These are phyloP conservation scores for Brachionus sp. DNA, from an alignment of 1,140 invertebrate genomes.

Conservation along the genomic window DNA sequence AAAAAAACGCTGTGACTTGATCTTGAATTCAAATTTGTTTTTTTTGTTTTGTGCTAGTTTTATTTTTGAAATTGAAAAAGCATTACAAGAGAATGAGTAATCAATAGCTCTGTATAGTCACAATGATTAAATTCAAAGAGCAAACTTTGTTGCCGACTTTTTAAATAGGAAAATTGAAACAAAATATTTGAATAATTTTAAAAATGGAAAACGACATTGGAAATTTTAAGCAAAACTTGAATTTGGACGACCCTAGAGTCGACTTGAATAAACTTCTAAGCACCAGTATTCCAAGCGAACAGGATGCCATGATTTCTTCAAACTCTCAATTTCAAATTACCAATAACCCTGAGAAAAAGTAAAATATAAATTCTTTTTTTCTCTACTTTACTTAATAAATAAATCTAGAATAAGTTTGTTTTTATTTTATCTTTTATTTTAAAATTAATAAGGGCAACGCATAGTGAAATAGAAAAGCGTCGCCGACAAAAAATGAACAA, in stretches of 20 bases:
- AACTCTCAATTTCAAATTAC: neutral
- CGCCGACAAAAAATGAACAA: slow-evolving; percentile 99
- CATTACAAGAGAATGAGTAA: neutral
- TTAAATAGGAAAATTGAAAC: neutral
- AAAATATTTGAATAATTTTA: neutral
- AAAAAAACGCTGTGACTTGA: neutral
- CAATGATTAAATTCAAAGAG: neutral
- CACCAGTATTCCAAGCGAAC: neutral
- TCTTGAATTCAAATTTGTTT: neutral
- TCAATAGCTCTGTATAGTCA: neutral
- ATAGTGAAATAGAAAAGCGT: slow-evolving; percentile 97
- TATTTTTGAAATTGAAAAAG: neutral
- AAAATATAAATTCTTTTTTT: neutral
- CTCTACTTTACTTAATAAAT: neutral
- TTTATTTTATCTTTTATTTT: neutral
- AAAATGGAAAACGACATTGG: neutral
- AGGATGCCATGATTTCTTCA: neutral
- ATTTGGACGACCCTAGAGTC: neutral
- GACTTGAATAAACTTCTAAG: neutral
- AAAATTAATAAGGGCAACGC: slow-evolving; percentile 76
- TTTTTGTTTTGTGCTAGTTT: neutral
- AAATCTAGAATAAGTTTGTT: neutral
- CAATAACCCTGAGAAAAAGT: slow-evolving; percentile 2
- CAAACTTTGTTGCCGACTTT: neutral
- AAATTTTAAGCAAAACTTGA: neutral